Evolutionary conservation across 2,113 vertebrate species (phyloP).

Genomic region (Suricata suricatta): DNA sequence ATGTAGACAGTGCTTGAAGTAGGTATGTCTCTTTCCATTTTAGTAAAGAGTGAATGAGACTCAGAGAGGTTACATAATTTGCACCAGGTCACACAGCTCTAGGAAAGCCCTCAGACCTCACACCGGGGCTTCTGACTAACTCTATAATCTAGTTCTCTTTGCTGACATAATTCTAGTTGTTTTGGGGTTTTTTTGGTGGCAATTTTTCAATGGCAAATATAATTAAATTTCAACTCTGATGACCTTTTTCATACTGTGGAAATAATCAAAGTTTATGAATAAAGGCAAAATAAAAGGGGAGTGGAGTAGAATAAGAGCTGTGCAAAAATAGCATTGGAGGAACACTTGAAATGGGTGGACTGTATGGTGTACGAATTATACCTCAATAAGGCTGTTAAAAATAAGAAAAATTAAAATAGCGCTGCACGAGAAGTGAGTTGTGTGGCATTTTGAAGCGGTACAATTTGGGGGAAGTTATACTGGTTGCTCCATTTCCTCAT

Average conservation of each 20-base stretch:
- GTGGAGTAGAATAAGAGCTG: not conserved
- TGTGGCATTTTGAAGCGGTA: not conserved
- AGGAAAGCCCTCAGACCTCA: not conserved
- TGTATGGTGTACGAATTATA: not conserved
- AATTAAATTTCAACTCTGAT: slow-evolving; percentile 20
- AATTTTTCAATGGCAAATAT: slow-evolving; percentile 30
- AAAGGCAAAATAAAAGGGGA: not conserved
- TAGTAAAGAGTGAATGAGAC: not conserved
- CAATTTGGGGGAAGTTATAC: not conserved
- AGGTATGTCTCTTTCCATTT: not conserved
- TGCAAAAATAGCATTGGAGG: not conserved
- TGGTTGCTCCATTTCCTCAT: not conserved
- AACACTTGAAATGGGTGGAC: not conserved
- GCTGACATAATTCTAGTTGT: not conserved
- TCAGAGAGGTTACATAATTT: not conserved
- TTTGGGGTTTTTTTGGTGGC: not conserved
- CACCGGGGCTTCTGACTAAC: not conserved
- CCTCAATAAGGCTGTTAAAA: slow-evolving; percentile 18
- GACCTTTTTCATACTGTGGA: not conserved
- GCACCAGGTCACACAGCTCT: not conserved
- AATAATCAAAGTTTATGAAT: slow-evolving; percentile 25
- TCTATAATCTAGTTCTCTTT: not conserved
- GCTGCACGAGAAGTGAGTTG: not conserved
- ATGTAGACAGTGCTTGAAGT: not conserved
- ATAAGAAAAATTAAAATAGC: slow-evolving; percentile 10